Base-by-base conservation (phyloP, 2,797 vertebrate genomes). In the Sebastes glaucus region DNA sequence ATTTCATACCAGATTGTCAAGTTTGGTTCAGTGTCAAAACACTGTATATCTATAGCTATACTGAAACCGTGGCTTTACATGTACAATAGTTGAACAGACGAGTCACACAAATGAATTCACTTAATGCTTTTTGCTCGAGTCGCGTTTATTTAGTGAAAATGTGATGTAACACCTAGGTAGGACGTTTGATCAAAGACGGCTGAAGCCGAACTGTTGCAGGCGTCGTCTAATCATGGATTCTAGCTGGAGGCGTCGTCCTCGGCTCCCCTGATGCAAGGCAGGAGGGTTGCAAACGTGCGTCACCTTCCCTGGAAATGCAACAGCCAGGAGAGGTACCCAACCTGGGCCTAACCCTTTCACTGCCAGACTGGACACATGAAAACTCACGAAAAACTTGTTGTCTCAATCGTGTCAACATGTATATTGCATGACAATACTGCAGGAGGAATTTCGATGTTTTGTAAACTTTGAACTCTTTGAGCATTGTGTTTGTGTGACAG, bases 401-500 rank as follows among this genome's bases (percentile, higher is more conserved):
- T 94, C 90, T 90, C 89, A 85, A 87, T 92, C 59, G 87, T 95
- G 94, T 96, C 94, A 86, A 96, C 92, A 88, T 96, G 94, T 96
- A 95, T 94, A 95, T 95, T 96, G 95, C 96, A 96, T 96, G 95
- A 96, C 93, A 93, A 94, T 93, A 94, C 90, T 87, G 87, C 88
- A 85, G 93, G 92, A 94, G 93, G 93, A 92, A 91, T 94, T 93
- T 95, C 89, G 92, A 93, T 96, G 94, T 96, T 95, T 95, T 95
- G 94, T 96, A 94, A 92, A 91, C 82, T 89, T 91, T 84, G 81
- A 93, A 92, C 90, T 88, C 91, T 92, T 92, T 92, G 90, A 93
- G 92, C 93, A 85, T 93, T 93, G 93, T 95, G 93, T 95, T 94
- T 93, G 87, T 92, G 91, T 93, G 92, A 94, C 90, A 83, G 89